These are phyloP conservation scores for Apodemia hepburni DNA, from an alignment of 2,888 invertebrate genomes.

Conservation along the genomic window DNA sequence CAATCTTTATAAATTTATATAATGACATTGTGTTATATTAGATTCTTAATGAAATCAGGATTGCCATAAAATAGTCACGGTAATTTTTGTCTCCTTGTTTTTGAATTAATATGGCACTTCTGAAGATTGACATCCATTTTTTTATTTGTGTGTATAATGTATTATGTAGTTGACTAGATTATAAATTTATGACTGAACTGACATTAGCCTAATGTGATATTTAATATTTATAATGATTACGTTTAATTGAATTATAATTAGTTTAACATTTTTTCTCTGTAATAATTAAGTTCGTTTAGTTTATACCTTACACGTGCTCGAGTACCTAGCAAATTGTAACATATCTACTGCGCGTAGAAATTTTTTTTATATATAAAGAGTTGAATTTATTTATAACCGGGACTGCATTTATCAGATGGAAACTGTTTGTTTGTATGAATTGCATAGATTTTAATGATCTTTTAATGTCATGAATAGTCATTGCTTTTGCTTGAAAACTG, in stretches of 20 bases:
- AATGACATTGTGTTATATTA: not conserved
- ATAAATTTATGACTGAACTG: constrained; percentile 68
- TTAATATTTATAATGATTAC: constrained; percentile 69
- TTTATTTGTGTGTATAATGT: constrained; percentile 7
- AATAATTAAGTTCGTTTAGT: not conserved
- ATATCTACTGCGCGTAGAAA: not conserved
- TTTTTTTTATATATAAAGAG: not conserved
- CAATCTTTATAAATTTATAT: not conserved
- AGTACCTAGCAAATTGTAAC: constrained; percentile 25
- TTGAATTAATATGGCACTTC: not conserved
- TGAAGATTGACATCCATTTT: not conserved
- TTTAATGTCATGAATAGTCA: too few relatives aligned
- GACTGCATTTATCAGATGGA: not conserved
- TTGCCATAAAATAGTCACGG: not conserved
- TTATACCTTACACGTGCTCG: constrained; percentile 25
- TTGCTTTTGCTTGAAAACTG: too few relatives aligned
- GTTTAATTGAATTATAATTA: constrained; percentile 1
- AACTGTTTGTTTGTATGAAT: too few relatives aligned
- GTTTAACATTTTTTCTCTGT: not conserved
- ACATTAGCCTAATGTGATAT: constrained; percentile 78
- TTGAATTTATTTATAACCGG: not conserved
- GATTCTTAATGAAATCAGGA: not conserved
- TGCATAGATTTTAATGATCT: too few relatives aligned
- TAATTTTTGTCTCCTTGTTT: too few relatives aligned
- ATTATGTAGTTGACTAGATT: constrained; percentile 41